Percentiles rank a stretch among this genome's conserved stretches.
Conservation (phyloP, 2,888 invertebrate genomes). For the Callimorpha dominula region DNA sequence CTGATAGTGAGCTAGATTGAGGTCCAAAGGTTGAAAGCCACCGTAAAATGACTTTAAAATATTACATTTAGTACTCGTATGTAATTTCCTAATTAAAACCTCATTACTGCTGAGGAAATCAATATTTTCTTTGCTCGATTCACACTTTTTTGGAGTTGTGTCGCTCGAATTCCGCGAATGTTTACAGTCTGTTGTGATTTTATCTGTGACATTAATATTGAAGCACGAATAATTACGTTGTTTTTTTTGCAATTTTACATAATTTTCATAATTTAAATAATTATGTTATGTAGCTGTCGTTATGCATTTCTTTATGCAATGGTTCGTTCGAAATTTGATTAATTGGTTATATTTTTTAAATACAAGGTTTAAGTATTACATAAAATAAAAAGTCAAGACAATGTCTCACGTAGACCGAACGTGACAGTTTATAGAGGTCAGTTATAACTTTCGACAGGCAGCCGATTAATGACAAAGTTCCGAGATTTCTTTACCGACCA, state of each 20-base stretch:
- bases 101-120: slow-evolving; percentile 3
- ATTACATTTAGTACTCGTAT: too few species aligned
- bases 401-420: neutral
- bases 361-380: neutral
- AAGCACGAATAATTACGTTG: slow-evolving; percentile 7
- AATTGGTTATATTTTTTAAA: neutral
- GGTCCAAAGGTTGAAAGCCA: too few species aligned
- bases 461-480: neutral
- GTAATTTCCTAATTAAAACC: neutral
- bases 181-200: slow-evolving; percentile 25
- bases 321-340: neutral
- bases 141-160: slow-evolving; percentile 23
- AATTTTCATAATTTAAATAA: neutral
- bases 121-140: neutral
- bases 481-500: neutral
- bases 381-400: neutral
- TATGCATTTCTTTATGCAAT: neutral
- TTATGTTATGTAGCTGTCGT: neutral
- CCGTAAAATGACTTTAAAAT: too few species aligned
- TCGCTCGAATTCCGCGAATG: slow-evolving; percentile 40
- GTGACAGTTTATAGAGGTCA: slow-evolving; percentile 8
- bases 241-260: neutral
- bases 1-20: too few species aligned
- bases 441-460: neutral
- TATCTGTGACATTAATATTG: slow-evolving; percentile 18